phyloP scores from a whole-genome alignment of 2,797 vertebrate genomes.

The Artibeus jamaicensis region DNA sequence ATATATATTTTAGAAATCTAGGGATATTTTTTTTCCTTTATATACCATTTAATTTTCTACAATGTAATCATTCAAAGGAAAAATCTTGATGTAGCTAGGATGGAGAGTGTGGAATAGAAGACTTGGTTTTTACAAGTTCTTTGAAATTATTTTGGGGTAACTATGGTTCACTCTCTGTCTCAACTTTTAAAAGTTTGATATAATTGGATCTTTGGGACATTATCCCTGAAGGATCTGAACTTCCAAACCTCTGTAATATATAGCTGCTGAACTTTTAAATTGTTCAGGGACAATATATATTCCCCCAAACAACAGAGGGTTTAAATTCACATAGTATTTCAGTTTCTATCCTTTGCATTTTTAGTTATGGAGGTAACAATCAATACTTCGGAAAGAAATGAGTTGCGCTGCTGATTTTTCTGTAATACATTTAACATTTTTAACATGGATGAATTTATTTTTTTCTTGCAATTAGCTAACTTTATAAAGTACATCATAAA shows the following conservation, averaged over 20 bases:
- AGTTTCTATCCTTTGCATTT: slow-evolving; percentile 30
- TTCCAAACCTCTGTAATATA: slow-evolving; percentile 21
- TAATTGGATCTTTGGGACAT: slow-evolving; percentile 75
- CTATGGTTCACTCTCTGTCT: background rate
- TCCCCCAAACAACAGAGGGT: slow-evolving; percentile 15
- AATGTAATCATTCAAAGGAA: background rate
- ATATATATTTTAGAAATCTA: background rate
- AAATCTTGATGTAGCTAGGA: background rate
- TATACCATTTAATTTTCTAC: background rate
- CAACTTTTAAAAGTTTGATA: slow-evolving; percentile 36
- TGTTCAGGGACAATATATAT: slow-evolving; percentile 61
- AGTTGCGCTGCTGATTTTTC: slow-evolving; percentile 9
- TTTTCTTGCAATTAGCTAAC: background rate
- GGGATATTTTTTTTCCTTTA: background rate
- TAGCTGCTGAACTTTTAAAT: slow-evolving; percentile 68
- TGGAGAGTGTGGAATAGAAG: background rate
- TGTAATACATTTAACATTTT: background rate
- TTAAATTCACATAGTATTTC: slow-evolving; percentile 47
- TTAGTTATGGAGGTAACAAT: background rate
- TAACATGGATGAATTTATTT: background rate
- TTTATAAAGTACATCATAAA: background rate
- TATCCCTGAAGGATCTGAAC: slow-evolving; percentile 60
- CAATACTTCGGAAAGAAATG: slow-evolving; percentile 38
- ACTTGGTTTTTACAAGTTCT: slow-evolving; percentile 22
- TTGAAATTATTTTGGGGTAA: slow-evolving; percentile 24